These are phyloP conservation scores for Mythimna impura DNA, from an alignment of 2,888 invertebrate genomes.

Conservation along the genomic window DNA sequence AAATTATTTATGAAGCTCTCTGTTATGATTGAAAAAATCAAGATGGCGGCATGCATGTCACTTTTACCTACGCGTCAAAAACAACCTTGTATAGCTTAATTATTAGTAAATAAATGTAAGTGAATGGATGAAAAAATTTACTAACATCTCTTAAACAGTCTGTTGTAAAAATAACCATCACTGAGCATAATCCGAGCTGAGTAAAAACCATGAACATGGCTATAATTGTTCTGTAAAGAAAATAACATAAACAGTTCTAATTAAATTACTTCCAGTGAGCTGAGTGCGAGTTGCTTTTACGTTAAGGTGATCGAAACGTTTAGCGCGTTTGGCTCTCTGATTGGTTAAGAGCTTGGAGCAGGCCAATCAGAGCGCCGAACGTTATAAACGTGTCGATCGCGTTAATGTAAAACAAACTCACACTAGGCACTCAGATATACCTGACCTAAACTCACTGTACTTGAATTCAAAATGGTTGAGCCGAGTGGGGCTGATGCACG, in stretches of 20 bases:
- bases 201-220: slow-evolving; percentile 78
- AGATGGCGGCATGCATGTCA: neutral
- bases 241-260: neutral
- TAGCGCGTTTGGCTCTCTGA: too few species aligned
- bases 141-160: slow-evolving; percentile 82
- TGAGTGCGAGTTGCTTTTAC: too few species aligned
- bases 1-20: neutral
- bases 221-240: slow-evolving; percentile 73
- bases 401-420: too few species aligned
- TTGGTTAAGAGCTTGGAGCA: too few species aligned
- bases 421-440: too few species aligned
- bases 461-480: too few species aligned
- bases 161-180: slow-evolving; percentile 77
- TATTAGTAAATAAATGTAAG: neutral
- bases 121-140: slow-evolving; percentile 48
- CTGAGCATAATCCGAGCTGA: slow-evolving; percentile 80
- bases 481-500: too few species aligned
- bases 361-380: too few species aligned
- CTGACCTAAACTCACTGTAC: too few species aligned
- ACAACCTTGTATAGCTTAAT: neutral
- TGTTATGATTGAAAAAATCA: neutral
- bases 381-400: too few species aligned
- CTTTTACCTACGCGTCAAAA: neutral
- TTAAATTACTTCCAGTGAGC: neutral
- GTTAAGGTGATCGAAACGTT: too few species aligned